Evolutionary conservation across 92 coral and sea anemone species (phyloP), one percentile per base, ranked within the genome.

Genomic region (Anthopleura xanthogrammica): DNA sequence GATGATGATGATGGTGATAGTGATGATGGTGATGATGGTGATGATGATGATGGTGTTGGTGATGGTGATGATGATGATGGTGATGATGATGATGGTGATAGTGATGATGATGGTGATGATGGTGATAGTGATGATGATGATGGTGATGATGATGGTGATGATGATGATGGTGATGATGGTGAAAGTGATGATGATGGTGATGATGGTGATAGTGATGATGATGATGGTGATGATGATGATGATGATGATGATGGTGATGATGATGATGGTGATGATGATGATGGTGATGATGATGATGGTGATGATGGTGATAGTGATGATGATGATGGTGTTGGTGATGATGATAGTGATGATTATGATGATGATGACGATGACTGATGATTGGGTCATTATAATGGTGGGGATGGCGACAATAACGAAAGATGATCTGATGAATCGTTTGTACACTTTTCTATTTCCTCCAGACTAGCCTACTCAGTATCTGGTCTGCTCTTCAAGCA

Each of bases 401-500:
- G 0, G 20, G 2, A 4, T 62, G 64, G 12, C 20, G 64, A 57
- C 20, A 19, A 57, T 57, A 16, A 57, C 20, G 29, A 23, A 29
- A 29, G 36, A 29, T 29, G 36, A 29, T 29, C 36, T 29, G 36
- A 29, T 29, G 36, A 29, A 29, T 29, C 36, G 36, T 29, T 29
- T 29, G 36, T 29, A 29, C 36, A 29, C 36, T 29, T 29, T 29
- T 29, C 36, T 29, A 29, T 29, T 29, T 29, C 83, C 17, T 42
- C 12, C 83, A 96, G 99, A 86, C 78, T 94, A 76, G 93, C 97
- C 23, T 96, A 88, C 79, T 89, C 91, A 16, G 93, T 94, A 20
- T 87, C 97, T 5, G 99, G 96, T 80, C 79, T 85, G 5, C 85
- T 96, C 48, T 87, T 90, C 14, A 94, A 86, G 79, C 86, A 96